Base-by-base conservation (phyloP, 1,140 invertebrate genomes). In the Sycophila sp. region DNA sequence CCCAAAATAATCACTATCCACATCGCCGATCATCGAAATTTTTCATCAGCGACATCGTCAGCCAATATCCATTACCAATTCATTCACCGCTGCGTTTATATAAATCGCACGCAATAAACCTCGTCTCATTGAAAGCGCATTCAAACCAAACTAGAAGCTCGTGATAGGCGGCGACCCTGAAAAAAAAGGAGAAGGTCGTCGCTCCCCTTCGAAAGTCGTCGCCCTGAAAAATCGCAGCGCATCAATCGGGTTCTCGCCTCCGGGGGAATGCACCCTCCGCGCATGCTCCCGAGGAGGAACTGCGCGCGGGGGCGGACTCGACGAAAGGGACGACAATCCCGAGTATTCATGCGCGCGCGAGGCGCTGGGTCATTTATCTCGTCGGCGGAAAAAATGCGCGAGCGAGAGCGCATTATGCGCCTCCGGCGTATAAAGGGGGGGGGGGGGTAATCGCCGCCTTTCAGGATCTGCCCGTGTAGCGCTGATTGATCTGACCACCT, bases 31-130 rank as follows among this genome's bases (percentile, higher is more conserved):
- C 4, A 15, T 4, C n/a, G 10, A 15, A 42, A 15, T 42, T 42
- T 42, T 42, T 42, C 40, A 42, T 15, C 40, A 8, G 4, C n/a
- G n/a, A n/a, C n/a, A n/a, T n/a, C n/a, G n/a, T n/a, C n/a, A 42
- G n/a, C 40, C 4, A 42, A 15, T 42, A 42, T 42, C n/a, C n/a
- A n/a, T 42, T 42, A 42, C 40, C 40, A 15, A 42, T 42, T 1
- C 34, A 36, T 38, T 65, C 24, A 19, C 32, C 22, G 24, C 10
- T 8, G 49, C 36, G 59, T 68, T n/a, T n/a, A n/a, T 68, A 59
- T 69, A 60, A 69, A 69, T 69, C 13, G 6, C 56, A 4, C 32
- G 66, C 56, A 60, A 69, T 53, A 53, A 69, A 40, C 15, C 36
- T 15, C 34, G 1, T 32, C 19, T 11, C 60, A 24, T 32, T 49